Base-by-base conservation (phyloP, 2,113 vertebrate genomes). In the Pterocles orientalis region DNA sequence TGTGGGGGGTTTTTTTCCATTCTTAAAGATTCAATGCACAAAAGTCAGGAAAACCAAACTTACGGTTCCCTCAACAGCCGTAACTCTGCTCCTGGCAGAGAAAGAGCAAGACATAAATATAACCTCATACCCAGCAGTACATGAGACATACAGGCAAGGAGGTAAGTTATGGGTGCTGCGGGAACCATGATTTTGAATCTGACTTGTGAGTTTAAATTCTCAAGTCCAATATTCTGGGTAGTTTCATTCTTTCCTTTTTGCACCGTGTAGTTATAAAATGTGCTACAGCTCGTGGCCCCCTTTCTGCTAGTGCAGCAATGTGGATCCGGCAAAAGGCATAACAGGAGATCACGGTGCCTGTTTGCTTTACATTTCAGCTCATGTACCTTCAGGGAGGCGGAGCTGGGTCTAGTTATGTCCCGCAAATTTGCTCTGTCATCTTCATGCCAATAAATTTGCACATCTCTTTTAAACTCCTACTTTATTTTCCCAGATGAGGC, bases 11-110 rank as follows among this genome's bases (percentile, higher is more conserved):
- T 56, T 77, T 39, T 73, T n/a, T 50, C 21, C 4, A 70, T 81
- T 76, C 60, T 89, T 94, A 76, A 94, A 82, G 86, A 91, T 89
- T 91, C 95, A 91, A 26, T 36, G n/a, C 94, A 89, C 45, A 79
- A 34, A 90, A 94, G 77, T 91, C 91, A 91, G 69, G 61, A 62
- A 86, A 94, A 95, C 91, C 73, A 95, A 96, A 94, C 31, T 79
- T 76, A 94, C 0, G 20, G 61, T 84, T 97, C 96, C 94, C 95
- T 16, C 81, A 94, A 57, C 16, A 94, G 86, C 77, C 57, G 54
- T 97, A 95, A 97, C 81, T 96, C 88, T 95, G 73, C 19, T 93
- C n/a, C 83, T 89, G 86, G 86, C 58, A 96, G 77, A 89, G 83
- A 89, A 93, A 69, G 92, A 94, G 66, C 53, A 61, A 54, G 92